Conservation (phyloP, 2,888 invertebrate genomes). For the Octodonta nipae region DNA sequence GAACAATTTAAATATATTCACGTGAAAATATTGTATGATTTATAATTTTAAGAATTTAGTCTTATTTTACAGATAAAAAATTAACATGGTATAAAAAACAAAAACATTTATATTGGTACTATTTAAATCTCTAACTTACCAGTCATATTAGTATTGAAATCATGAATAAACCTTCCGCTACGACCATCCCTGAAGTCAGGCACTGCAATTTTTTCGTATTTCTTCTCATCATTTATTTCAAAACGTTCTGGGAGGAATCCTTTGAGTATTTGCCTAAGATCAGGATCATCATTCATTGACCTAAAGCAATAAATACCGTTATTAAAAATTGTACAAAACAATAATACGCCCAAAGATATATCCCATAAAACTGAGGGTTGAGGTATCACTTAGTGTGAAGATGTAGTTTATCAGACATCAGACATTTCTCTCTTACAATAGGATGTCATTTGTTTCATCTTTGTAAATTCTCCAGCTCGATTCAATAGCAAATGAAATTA, state of each 20-base stretch:
- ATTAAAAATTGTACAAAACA: background rate
- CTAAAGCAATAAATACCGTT: too few relatives aligned
- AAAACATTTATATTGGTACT: too few relatives aligned
- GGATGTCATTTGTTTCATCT: too few relatives aligned
- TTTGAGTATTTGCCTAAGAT: slow-evolving; percentile 9
- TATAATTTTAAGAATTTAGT: too few relatives aligned
- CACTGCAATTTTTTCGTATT: slow-evolving; percentile 75
- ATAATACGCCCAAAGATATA: slow-evolving; percentile 1
- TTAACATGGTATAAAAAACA: too few relatives aligned
- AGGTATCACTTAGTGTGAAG: background rate
- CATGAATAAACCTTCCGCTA: slow-evolving; percentile 78
- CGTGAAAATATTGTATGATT: too few relatives aligned
- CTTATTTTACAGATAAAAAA: too few relatives aligned
- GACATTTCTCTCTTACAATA: background rate
- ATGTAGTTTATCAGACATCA: background rate
- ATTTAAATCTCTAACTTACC: slow-evolving; percentile 39
- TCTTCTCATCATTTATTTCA: slow-evolving; percentile 61
- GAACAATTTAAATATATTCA: too few relatives aligned
- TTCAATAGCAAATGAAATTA: too few relatives aligned
- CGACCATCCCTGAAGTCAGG: slow-evolving; percentile 71
- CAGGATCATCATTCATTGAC: slow-evolving; percentile 8
- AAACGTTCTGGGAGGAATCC: slow-evolving; percentile 59
- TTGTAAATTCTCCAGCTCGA: too few relatives aligned
- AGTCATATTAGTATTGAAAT: slow-evolving; percentile 65
- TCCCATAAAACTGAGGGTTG: too few relatives aligned